Evolutionary conservation across 2,113 vertebrate species (phyloP).

Genomic region (Gadus macrocephalus): DNA sequence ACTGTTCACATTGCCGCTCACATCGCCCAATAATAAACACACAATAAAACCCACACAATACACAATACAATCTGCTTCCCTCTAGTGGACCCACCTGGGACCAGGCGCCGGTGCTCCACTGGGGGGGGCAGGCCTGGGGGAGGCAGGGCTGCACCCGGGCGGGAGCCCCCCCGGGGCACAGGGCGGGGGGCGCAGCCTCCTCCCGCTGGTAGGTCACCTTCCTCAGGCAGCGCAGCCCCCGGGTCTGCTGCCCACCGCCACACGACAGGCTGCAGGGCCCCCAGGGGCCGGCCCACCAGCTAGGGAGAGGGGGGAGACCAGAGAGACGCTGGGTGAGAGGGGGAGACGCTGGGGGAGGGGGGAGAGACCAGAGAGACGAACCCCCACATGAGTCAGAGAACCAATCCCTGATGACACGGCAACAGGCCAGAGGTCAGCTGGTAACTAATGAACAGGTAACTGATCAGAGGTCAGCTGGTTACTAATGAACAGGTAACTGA

Average conservation of each 20-base stretch:
- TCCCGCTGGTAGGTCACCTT: conserved; percentile 84
- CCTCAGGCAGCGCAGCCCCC: conserved; percentile 82
- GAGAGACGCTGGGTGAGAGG: background rate
- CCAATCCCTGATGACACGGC: too few relatives aligned
- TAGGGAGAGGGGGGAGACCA: conserved; percentile 45
- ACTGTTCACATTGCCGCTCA: too few relatives aligned
- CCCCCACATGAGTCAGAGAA: too few relatives aligned
- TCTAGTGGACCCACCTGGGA: conserved; percentile 78
- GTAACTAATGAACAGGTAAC: too few relatives aligned
- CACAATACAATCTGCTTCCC: background rate
- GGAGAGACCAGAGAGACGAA: too few relatives aligned
- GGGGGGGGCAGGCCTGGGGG: conserved; percentile 80
- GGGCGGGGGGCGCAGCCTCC: conserved; percentile 75
- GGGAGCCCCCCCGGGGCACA: conserved; percentile 85
- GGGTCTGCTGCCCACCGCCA: conserved; percentile 85
- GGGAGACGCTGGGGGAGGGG: too few relatives aligned
- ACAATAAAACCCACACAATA: too few relatives aligned
- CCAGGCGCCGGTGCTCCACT: conserved; percentile 86
- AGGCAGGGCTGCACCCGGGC: conserved; percentile 82
- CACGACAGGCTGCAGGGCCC: conserved; percentile 81
- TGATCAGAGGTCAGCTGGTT: too few relatives aligned
- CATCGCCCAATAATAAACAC: too few relatives aligned
- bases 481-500: too few relatives aligned
- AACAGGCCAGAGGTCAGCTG: too few relatives aligned
- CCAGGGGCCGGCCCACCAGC: conserved; percentile 88